phyloP scores from a whole-genome alignment of 2,888 invertebrate species.

The Allophyes oxyacanthae region DNA sequence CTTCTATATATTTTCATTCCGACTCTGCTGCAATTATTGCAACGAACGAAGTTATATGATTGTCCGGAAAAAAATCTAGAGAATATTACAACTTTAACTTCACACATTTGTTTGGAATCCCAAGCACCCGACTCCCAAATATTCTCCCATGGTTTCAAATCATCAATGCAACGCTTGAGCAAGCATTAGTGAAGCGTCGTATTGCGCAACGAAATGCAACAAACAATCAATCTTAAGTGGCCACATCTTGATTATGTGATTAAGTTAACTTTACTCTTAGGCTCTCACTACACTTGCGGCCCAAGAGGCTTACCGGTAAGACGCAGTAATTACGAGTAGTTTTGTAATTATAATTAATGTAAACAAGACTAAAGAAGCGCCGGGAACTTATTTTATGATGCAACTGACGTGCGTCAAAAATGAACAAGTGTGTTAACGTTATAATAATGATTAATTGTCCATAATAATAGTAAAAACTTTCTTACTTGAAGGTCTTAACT shows the following conservation, averaged over 20 bases:
- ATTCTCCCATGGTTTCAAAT: constrained; percentile 43
- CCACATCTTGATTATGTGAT: constrained; percentile 80
- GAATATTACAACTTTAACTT: neutral
- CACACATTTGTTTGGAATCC: constrained; percentile 24
- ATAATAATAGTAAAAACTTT: neutral
- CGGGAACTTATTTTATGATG: constrained; percentile 37
- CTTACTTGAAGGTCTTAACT: too few relatives aligned
- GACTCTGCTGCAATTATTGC: too few relatives aligned
- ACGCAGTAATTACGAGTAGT: constrained; percentile 51
- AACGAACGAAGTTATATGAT: too few relatives aligned
- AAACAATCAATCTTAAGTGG: constrained; percentile 74
- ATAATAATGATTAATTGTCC: constrained; percentile 4
- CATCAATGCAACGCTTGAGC: constrained; percentile 44
- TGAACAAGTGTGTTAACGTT: constrained; percentile 12
- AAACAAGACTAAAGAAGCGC: constrained; percentile 38
- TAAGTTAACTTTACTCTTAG: constrained; percentile 69
- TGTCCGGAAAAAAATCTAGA: too few relatives aligned
- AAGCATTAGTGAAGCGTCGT: constrained; percentile 62
- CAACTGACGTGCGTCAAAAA: constrained; percentile 26
- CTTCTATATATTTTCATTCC: too few relatives aligned
- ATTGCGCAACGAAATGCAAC: constrained; percentile 64
- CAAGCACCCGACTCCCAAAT: constrained; percentile 6
- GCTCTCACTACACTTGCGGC: constrained; percentile 44
- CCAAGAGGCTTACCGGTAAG: constrained; percentile 44
- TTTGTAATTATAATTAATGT: constrained; percentile 59